Evolutionary conservation across 2,797 vertebrate genomes (phyloP), one percentile per base, ranked within the genome.

Genomic region (Sparidentex hasta): DNA sequence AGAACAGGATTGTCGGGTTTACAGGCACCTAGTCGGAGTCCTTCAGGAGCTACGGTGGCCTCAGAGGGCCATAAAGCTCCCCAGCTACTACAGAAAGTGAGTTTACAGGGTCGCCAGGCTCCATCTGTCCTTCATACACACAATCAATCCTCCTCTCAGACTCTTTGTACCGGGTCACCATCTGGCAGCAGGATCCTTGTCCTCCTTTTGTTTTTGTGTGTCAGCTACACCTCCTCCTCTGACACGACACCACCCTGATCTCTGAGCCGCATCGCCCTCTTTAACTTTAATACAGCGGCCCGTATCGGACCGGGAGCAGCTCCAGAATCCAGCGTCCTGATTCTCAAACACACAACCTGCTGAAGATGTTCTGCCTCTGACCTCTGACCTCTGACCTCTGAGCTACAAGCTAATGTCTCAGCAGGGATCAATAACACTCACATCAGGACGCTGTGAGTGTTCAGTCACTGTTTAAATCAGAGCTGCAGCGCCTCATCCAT

Each of bases 101-200:
- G 71, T 82, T 72, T 74, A 78, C 56, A 66, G 70, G 59, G 55
- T 87, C 85, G 16, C 4, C 64, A 66, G 25, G 12, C 72, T 18
- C 88, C 89, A 88, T 91, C 90, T 92, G 91, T 83, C 80, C 68
- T 66, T 38, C 50, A 25, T 5, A 16, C 33, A 59, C 46, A 55
- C 71, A 78, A 78, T 75, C 78, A 67, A 70, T 78, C 46, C 2
- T 63, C 46, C 41, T 29, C 48, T 74, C n/a, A 3, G 13, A 20
- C 29, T 50, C 57, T 80, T 68, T 72, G 68, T 71, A 0, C 6
- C 1, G 12, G 66, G 46, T 65, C 79, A 21, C 83, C 83, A 85
- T 85, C 83, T 84, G 81, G 64, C 71, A 56, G 68, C 43, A 81
- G 14, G 65, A 46, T 48, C 16, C 21, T 21, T 23, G 38, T 69